Base-by-base conservation (phyloP, 2,888 invertebrate species). In the Pantelozetes paolii region DNA sequence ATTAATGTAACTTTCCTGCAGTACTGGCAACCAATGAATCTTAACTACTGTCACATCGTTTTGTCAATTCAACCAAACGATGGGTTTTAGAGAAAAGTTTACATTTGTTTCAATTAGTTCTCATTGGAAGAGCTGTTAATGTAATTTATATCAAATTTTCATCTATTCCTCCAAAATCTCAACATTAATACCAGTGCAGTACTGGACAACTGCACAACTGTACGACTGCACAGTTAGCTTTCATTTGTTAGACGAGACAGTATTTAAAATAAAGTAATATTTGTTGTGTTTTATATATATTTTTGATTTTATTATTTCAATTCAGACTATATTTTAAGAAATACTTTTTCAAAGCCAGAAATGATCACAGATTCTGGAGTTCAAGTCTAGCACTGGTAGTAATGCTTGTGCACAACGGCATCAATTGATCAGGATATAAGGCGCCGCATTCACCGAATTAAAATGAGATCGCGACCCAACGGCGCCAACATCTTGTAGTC, bases 391-490 rank as follows among this genome's bases (percentile, higher is more conserved):
- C 18, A 30, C 5, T 2, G 15, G 30, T 30, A 59, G 28, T 30
- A 59, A 20, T 62, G 36, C 32, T 62, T 30, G 36, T 30, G 62
- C 62, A 36, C 32, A n/a, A 62, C 62, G n/a, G 67, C 67, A 67
- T 36, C 67, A 67, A 67, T 67, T 67, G 67, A 67, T 67, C 67
- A 62, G 67, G 67, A 67, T 67, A 67, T 67, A 67, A 67, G 67
- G 67, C 67, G 67, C 67, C 67, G 67, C 40, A 67, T n/a, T 30
- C 64, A 13, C 26, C 42, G 67, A 67, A 67, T 67, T 67, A 67
- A 67, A 67, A 67, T 67, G n/a, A 67, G 67, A 67, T 67, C 67
- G 67, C 67, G 67, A 67, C 67, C 42, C 23, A 67, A 32, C 20
- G 67, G 67, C 67, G 67, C 67, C 67, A 1, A 67, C 42, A 5